Evolutionary conservation across 2,888 invertebrate species (phyloP), one percentile per base, ranked within the genome.

Genomic region (Eupeodes latifasciatus): DNA sequence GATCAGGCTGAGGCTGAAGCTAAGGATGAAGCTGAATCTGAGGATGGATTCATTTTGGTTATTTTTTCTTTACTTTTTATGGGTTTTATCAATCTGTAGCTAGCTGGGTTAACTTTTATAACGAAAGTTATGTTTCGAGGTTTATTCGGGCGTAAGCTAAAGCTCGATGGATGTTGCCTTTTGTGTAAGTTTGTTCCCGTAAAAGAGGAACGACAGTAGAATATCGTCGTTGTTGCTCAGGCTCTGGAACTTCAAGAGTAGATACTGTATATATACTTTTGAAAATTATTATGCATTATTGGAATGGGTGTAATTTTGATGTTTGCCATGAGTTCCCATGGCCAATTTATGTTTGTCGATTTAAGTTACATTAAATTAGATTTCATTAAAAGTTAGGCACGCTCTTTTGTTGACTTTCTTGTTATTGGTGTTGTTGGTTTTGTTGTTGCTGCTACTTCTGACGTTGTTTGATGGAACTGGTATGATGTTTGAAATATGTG

Each of bases 31-130:
- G 36, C 64, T 64, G 47, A 40, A 16, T 5, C 16, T 12, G 40
- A 14, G 9, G 12, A 10, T 19, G 57, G 44, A 10, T 72, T 59
- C n/a, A 44, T 47, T 72, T 72, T 66, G 47, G 27, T 47, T 49
- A 47, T 19, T 12, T 72, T 72, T 59, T 72, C 47, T 57, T 57
- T 14, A n/a, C 72, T 59, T 72, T 72, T 72, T 72, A 72, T 72
- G 72, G 72, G 47, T 72, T 72, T 72, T 72, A 72, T 72, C 72
- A 72, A 72, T 72, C 72, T 72, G 72, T 57, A 59, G 57, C 69
- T 71, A 59, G 72, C 44, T 72, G 72, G 40, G 57, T 59, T 72
- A 72, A 72, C 72, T 72, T 72, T 72, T 72, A 72, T 72, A 72
- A 72, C 57, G 47, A 72, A 72, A 72, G 72, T 57, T 72, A 72